A percentile compares a stretch with the other conserved stretches of the same genome.
Evolutionary conservation across 2,113 vertebrate species (phyloP).

Genomic region (Suricata suricatta): DNA sequence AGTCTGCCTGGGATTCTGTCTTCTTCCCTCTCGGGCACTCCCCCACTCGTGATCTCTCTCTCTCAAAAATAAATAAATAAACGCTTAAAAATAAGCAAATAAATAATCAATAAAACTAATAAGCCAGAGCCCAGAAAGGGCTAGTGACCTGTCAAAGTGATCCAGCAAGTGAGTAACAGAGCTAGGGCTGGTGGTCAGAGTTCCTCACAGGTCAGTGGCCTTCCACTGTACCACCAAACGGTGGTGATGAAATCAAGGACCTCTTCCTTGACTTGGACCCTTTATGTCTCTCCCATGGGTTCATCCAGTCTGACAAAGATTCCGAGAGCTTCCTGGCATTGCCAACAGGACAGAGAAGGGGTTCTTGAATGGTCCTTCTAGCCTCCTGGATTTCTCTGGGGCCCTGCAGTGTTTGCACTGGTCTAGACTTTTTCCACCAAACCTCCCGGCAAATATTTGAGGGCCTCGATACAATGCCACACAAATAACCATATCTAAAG

Average conservation of each 20-base stretch:
- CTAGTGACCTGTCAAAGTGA: background rate
- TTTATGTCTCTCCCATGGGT: background rate
- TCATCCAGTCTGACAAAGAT: background rate
- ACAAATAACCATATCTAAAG: constrained; percentile 79
- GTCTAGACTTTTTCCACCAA: constrained; percentile 80
- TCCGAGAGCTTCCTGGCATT: background rate
- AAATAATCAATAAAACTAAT: too few relatives aligned
- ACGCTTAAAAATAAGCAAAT: too few relatives aligned
- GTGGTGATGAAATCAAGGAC: background rate
- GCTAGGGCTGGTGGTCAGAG: background rate
- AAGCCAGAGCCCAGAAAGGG: background rate
- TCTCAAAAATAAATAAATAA: too few relatives aligned
- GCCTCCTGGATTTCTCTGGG: constrained; percentile 71
- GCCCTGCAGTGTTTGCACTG: constrained; percentile 74
- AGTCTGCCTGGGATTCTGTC: too few relatives aligned
- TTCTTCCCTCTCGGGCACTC: too few relatives aligned
- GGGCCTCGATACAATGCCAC: constrained; percentile 74
- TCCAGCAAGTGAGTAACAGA: background rate
- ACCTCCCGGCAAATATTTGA: constrained; percentile 79
- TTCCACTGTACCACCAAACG: too few relatives aligned
- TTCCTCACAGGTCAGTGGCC: background rate
- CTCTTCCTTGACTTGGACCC: background rate
- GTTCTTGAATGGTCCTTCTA: constrained; percentile 44
- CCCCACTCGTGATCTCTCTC: too few relatives aligned
- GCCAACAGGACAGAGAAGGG: background rate